phyloP scores from a whole-genome alignment of 2,113 vertebrate genomes.

The Natator depressus region DNA sequence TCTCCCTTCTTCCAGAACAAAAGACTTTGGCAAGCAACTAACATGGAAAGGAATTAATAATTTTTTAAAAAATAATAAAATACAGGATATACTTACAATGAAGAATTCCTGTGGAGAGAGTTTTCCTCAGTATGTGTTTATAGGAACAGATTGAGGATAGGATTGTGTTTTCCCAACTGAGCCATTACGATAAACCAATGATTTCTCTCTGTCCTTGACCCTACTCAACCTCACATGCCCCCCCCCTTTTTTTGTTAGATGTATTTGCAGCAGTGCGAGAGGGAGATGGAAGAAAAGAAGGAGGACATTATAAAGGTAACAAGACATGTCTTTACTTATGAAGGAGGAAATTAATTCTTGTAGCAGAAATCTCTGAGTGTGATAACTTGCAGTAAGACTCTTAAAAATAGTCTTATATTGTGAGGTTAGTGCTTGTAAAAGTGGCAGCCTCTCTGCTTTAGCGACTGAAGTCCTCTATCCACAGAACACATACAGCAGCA shows the following conservation, averaged over 20 bases:
- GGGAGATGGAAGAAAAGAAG: neutral
- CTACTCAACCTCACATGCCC: neutral
- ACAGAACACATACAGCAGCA: neutral
- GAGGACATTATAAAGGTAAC: slow-evolving; percentile 32
- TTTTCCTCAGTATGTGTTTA: neutral
- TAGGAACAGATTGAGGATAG: fast-evolving
- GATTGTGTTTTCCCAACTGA: neutral
- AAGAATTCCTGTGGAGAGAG: neutral
- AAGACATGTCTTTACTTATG: neutral
- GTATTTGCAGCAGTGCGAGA: neutral
- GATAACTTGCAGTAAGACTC: neutral
- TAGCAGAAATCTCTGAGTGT: neutral
- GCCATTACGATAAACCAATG: fast-evolving
- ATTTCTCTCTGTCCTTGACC: neutral
- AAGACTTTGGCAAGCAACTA: neutral
- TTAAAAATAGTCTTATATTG: neutral
- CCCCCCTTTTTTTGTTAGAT: neutral
- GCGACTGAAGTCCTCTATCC: neutral
- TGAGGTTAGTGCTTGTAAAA: neutral
- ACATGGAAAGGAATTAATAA: neutral
- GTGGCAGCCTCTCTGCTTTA: neutral
- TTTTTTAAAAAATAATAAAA: neutral
- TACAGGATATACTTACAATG: neutral
- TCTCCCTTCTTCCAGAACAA: neutral
- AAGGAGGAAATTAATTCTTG: neutral